These are phyloP conservation scores for human (Homo sapiens) DNA, from an alignment of 2,113 vertebrate genomes.

Conservation along the genomic window GRCh38 chr18:61254501-61255000, in stretches of 20 bases:
- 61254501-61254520: background rate
- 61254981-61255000: background rate
- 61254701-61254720: background rate
- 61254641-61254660: background rate
- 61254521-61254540: background rate
- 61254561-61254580: background rate
- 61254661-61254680: background rate
- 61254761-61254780: background rate
- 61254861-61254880: background rate
- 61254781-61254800: background rate
- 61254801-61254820: background rate
- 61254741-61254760: background rate
- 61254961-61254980: background rate
- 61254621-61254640: background rate
- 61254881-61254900: background rate
- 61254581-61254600: background rate
- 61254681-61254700: conserved; percentile 8
- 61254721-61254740: background rate
- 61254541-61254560: background rate
- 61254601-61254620: background rate
- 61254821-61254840: background rate
- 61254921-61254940: background rate
- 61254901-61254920: background rate
- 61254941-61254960: background rate
- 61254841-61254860: background rate